A percentile compares a stretch with the other conserved stretches of the same genome.
These are phyloP conservation scores for Hirtodrosophila trivittata DNA, from an alignment of 2,888 invertebrate species.

Conservation along the genomic window DNA sequence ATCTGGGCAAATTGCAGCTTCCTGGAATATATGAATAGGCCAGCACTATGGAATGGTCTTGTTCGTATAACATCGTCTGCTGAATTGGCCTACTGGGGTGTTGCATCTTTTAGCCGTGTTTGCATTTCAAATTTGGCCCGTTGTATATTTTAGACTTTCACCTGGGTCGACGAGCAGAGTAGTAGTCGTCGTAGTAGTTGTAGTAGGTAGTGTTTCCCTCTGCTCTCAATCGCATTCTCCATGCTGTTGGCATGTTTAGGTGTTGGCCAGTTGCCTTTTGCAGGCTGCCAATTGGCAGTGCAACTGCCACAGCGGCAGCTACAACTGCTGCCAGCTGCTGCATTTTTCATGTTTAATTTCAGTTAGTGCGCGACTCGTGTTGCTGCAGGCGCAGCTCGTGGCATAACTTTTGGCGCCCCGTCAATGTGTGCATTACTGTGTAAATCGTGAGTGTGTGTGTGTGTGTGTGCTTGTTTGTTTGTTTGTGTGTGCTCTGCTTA, in stretches of 20 bases:
- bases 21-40: conserved; percentile 2
- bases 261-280: conserved; percentile 34
- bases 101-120: conserved; percentile 53
- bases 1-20: conserved; percentile 12
- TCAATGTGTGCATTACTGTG: conserved; percentile 8
- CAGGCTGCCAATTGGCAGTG: conserved; percentile 42
- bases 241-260: conserved; percentile 18
- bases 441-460: conserved; percentile 3
- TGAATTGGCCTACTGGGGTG: conserved; percentile 13
- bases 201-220: not conserved
- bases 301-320: conserved; percentile 18
- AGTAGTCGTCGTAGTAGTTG: too few relatives aligned
- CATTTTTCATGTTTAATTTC: conserved; percentile 78
- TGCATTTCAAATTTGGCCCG: conserved; percentile 73
- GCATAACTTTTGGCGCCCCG: conserved; percentile 42
- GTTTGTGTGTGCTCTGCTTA: not conserved
- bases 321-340: conserved; percentile 42
- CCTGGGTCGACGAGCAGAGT: conserved; percentile 26
- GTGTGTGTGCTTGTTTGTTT: conserved; percentile 1
- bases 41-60: conserved; percentile 1
- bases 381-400: conserved; percentile 23
- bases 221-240: not conserved
- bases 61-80: too few relatives aligned
- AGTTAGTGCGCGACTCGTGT: conserved; percentile 62
- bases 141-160: conserved; percentile 64